Evolutionary conservation across 1,140 invertebrate genomes (phyloP), one percentile per base, ranked within the genome.

Genomic region (Pogonomyrmex barbatus): DNA sequence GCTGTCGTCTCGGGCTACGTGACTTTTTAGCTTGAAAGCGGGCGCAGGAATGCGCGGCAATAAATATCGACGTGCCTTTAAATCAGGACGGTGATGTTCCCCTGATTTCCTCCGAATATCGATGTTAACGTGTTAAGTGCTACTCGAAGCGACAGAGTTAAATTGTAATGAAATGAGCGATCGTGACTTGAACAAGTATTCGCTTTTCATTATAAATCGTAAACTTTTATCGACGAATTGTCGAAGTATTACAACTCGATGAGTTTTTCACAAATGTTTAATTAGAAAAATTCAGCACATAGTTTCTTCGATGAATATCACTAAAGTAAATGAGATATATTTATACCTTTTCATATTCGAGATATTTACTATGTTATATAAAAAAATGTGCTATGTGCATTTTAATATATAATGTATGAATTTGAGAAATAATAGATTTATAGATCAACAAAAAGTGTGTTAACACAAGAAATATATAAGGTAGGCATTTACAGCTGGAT

Each of bases 51-150:
- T 73, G 62, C 70, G 36, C 30, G 45, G 60, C 71, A n/a, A 83
- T 83, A 68, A 89, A 89, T 89, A 89, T 77, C 76, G 56, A 77
- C 10, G 56, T 54, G 60, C 17, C 45, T 73, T 65, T 50, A 62
- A 73, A 50, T 63, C 33, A n/a, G 71, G 67, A 76, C 33, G 12
- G 42, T 24, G n/a, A 33, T 24, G 56, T 50, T 30, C 14, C 4
- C 62, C 9, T 8, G 60, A 67, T 76, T 82, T 60, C 63, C 47
- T 88, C 30, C 30, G 42, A 54, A 47, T 24, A n/a, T 60, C 12
- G 9, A 4, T 2, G 30, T 42, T 42, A 30, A 45, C n/a, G 17
- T 10, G 17, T 78, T 50, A n/a, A 17, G 9, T 17, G 14, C 9
- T 14, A 30, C 14, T 33, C 17, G 39, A 50, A 78, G 30, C 30